phyloP scores from a whole-genome alignment of 2,113 vertebrate genomes.

The Hepsetus odoe region DNA sequence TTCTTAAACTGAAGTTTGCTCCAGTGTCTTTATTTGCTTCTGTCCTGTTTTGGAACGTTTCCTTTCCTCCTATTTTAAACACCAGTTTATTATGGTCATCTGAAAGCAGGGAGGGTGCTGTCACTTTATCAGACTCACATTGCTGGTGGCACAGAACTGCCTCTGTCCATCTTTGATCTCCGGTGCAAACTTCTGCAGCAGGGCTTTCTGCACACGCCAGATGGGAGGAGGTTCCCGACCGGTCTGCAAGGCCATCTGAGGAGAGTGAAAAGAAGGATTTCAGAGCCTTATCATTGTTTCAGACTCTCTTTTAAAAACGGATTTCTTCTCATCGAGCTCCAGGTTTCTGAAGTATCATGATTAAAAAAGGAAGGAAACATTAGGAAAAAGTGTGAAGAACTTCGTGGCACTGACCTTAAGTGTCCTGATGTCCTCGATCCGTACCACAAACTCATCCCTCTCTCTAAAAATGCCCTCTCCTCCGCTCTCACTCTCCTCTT shows the following conservation, averaged over 20 bases:
- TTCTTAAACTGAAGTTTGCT: too few relatives aligned
- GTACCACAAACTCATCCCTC: conserved; percentile 91
- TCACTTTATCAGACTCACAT: conserved; percentile 79
- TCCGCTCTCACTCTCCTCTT: conserved; percentile 87
- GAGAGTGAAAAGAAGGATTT: not conserved
- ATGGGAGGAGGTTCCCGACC: conserved; percentile 90
- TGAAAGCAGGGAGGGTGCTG: too few relatives aligned
- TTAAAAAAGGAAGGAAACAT: too few relatives aligned
- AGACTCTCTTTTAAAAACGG: too few relatives aligned
- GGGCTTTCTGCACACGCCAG: conserved; percentile 91
- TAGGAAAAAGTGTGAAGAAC: too few relatives aligned
- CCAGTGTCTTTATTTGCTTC: too few relatives aligned
- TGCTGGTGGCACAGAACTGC: conserved; percentile 92
- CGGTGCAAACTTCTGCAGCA: conserved; percentile 92
- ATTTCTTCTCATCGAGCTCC: too few relatives aligned
- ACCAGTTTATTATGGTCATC: too few relatives aligned
- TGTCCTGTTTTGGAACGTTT: too few relatives aligned
- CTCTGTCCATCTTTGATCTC: conserved; percentile 94
- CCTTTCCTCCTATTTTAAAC: too few relatives aligned
- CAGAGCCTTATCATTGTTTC: too few relatives aligned
- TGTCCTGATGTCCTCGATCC: conserved; percentile 86
- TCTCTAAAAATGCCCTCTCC: conserved; percentile 91
- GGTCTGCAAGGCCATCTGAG: conserved; percentile 85
- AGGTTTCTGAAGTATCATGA: too few relatives aligned
- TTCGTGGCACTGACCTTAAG: conserved; percentile 59